Evolutionary conservation across 2,888 invertebrate species (phyloP), one percentile per base, ranked within the genome.

Genomic region (Coecobrya sp.): DNA sequence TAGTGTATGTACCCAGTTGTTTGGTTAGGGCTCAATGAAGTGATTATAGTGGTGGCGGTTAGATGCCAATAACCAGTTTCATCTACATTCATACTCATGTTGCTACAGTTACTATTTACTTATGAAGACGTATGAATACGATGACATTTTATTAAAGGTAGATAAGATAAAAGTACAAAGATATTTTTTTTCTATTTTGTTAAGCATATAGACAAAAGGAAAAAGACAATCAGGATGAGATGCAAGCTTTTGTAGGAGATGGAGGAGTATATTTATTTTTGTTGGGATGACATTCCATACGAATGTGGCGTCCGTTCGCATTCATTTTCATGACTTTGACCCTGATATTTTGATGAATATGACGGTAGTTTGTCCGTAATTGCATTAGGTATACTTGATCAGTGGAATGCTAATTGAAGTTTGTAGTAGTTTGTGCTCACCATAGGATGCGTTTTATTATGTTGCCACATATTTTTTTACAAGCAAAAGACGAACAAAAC

Each of bases 311-410:
- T 79, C n/a, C 79, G 59, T 45, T 79, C 79, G 45, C 87, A 87
- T 87, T 79, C 62, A 49, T 45, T 62, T 73, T 88, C 88, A 65
- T 88, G 65, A 81, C 88, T 81, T 88, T 88, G 88, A 88, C 88
- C 88, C 88, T 88, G 88, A 88, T 88, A 81, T 88, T 86, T 79
- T 87, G 81, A 88, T 88, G 88, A 65, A 88, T 88, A 68, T 65
- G 88, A 88, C 52, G 30, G 88, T 81, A 88, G 36, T 81, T 62
- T 27, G 45, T 65, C 25, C 45, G 52, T 81, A 88, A 88, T 88
- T 76, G 87, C 22, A 79, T 10, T 52, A 86, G 86, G 86, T 76
- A 55, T 22, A 76, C 73, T 52, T 79, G 52, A 11, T 79, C 22
- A 79, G 42, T n/a, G 42, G 70, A 70, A 36, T 70, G 55, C 55